A percentile compares a stretch with the other conserved stretches of the same genome.
Evolutionary conservation across 2,888 invertebrate species (phyloP).

Genomic region (Nomada ferruginata): DNA sequence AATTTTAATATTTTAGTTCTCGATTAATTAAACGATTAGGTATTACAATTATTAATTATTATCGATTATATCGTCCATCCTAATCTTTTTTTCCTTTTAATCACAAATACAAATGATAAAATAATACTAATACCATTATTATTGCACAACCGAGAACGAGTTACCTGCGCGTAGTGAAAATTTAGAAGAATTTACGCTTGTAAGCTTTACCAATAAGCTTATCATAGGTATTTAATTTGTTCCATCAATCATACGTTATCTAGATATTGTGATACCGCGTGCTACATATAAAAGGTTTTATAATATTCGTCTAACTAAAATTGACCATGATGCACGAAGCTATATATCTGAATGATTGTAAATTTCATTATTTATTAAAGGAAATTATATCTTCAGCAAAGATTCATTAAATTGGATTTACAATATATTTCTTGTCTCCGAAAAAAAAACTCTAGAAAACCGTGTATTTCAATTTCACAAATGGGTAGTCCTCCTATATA

Average conservation of each 20-base stretch:
- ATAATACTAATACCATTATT: too few relatives aligned
- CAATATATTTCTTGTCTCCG: background rate
- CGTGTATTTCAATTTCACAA: background rate
- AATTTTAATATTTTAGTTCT: too few relatives aligned
- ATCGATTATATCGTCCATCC: too few relatives aligned
- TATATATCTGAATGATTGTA: background rate
- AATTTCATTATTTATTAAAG: background rate
- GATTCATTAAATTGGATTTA: background rate
- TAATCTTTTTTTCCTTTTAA: too few relatives aligned
- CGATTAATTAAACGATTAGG: too few relatives aligned
- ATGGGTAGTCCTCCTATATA: background rate
- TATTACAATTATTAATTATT: too few relatives aligned
- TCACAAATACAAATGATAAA: too few relatives aligned
- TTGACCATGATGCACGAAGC: background rate
- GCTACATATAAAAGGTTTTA: slow-evolving; percentile 6
- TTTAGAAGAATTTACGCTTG: background rate
- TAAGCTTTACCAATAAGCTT: slow-evolving; percentile 3
- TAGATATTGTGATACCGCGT: background rate
- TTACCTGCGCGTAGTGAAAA: background rate
- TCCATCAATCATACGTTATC: slow-evolving; percentile 30
- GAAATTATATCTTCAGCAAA: too few relatives aligned
- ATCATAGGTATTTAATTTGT: slow-evolving; percentile 3
- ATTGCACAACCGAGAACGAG: too few relatives aligned
- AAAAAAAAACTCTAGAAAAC: background rate
- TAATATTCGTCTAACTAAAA: background rate